Evolutionary conservation across 2,797 vertebrate species (phyloP).

Genomic region (Aplochiton taeniatus): DNA sequence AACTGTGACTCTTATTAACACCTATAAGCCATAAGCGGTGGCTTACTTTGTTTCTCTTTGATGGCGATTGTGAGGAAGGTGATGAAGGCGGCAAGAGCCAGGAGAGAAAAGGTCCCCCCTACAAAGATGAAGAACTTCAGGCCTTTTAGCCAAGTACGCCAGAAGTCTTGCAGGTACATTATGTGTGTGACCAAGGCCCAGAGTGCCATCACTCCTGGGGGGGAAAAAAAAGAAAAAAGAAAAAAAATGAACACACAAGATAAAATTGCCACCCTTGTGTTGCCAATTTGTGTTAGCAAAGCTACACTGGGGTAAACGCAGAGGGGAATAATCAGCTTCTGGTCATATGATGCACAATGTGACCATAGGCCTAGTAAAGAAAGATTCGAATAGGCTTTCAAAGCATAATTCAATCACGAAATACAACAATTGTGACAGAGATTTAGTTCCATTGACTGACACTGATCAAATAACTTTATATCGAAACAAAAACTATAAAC

Average conservation of each 20-base stretch:
- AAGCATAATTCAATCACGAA: not conserved
- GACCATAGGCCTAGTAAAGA: not conserved
- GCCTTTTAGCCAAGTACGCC: conserved; percentile 97
- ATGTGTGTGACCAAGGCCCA: conserved; percentile 93
- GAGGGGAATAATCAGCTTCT: too few species aligned
- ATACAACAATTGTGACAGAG: too few species aligned
- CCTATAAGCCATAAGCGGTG: not conserved
- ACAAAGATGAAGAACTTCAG: conserved; percentile 90
- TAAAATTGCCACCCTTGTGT: too few species aligned
- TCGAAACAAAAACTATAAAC: too few species aligned
- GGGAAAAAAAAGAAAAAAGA: conserved; percentile 12
- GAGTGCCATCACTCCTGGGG: conserved; percentile 88
- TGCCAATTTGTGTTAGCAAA: too few species aligned
- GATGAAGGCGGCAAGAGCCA: conserved; percentile 83
- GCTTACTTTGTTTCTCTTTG: conserved; percentile 86
- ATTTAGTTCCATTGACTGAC: too few species aligned
- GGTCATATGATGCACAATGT: conserved; percentile 22
- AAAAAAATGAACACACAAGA: not conserved
- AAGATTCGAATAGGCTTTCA: not conserved
- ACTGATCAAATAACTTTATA: too few species aligned
- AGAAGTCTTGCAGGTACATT: conserved; percentile 98
- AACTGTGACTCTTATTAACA: not conserved
- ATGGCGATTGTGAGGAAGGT: conserved; percentile 87
- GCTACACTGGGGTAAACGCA: conserved; percentile 1
- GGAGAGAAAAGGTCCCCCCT: conserved; percentile 81